These are phyloP conservation scores for Calcarius lapponicus DNA, from an alignment of 2,797 vertebrate species.

Conservation along the genomic window DNA sequence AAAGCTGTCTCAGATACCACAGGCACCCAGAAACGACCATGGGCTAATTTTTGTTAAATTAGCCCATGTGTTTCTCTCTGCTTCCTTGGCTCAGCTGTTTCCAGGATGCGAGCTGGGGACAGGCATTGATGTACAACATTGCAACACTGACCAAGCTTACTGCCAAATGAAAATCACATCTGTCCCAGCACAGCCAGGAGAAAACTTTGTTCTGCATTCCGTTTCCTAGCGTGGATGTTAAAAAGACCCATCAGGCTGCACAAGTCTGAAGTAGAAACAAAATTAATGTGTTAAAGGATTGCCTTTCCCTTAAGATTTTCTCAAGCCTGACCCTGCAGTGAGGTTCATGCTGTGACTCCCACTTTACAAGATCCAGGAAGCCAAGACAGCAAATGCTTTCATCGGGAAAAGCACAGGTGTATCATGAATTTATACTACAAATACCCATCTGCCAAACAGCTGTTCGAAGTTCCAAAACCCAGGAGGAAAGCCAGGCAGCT, in stretches of 20 bases:
- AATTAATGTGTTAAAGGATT: neutral
- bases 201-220: neutral
- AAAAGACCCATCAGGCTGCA: neutral
- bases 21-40: neutral
- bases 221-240: neutral
- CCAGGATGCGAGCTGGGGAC: neutral
- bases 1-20: neutral
- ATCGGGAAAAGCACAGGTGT: neutral
- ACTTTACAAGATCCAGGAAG: neutral
- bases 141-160: neutral
- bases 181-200: neutral
- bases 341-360: accelerated
- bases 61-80: neutral
- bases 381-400: neutral
- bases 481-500: neutral
- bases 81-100: neutral
- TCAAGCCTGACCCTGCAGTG: accelerated
- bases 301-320: neutral
- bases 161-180: neutral
- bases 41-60: neutral
- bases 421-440: neutral
- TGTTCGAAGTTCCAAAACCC: neutral
- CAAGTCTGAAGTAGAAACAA: neutral
- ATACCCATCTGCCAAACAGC: neutral
- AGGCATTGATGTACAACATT: neutral